Percentiles rank a stretch among this genome's conserved stretches.
phyloP scores from a whole-genome alignment of 2,888 invertebrate species.

The Apodemia duryi region DNA sequence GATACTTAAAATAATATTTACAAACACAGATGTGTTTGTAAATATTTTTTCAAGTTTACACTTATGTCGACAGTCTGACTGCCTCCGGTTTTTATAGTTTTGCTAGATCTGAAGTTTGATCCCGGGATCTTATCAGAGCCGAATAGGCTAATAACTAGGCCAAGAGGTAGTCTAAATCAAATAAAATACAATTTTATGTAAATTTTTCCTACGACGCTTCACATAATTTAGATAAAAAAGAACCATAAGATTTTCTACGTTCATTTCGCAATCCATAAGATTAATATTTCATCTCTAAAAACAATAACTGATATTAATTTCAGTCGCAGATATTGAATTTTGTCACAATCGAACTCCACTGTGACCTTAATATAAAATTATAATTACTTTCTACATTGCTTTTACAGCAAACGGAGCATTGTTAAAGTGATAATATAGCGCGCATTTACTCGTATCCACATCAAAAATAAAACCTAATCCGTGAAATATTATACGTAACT shows the following conservation, averaged over 20 bases:
- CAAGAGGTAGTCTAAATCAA: too few relatives aligned
- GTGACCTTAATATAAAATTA: conserved; percentile 10
- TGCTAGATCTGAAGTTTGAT: too few relatives aligned
- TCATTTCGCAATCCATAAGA: neutral
- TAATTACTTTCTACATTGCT: conserved; percentile 5
- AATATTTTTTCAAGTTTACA: too few relatives aligned
- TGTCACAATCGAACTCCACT: conserved; percentile 7
- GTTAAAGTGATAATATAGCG: neutral
- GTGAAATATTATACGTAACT: too few relatives aligned
- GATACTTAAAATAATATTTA: too few relatives aligned
- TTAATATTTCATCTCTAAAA: conserved; percentile 11
- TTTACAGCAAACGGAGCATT: neutral
- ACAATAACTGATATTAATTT: conserved; percentile 6
- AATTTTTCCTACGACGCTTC: neutral
- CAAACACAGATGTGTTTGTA: too few relatives aligned
- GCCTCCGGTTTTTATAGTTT: too few relatives aligned
- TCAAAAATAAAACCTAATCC: too few relatives aligned
- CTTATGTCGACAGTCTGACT: too few relatives aligned
- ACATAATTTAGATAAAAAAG: neutral
- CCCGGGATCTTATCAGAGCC: too few relatives aligned
- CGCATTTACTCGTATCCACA: neutral
- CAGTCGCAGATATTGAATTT: conserved; percentile 11
- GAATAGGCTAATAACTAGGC: too few relatives aligned
- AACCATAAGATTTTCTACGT: neutral
- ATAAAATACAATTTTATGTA: too few relatives aligned